These are phyloP conservation scores for Rhagoletis pomonella DNA, from an alignment of 1,140 invertebrate species.

Conservation along the genomic window DNA sequence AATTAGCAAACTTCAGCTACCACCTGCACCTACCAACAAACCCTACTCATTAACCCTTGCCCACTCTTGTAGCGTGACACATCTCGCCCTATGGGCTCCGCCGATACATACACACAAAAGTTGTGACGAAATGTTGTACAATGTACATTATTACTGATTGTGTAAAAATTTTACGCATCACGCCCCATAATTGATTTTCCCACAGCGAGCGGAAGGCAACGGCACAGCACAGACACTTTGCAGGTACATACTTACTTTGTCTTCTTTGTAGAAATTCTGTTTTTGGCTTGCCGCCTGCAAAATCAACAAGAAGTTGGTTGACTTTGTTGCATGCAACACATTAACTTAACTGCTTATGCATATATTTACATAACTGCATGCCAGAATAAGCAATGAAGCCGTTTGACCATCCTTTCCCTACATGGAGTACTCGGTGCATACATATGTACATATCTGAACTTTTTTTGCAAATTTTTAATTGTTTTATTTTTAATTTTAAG, in stretches of 20 bases:
- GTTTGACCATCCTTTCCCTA: too few species aligned
- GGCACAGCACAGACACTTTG: not conserved
- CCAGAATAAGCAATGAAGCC: too few species aligned
- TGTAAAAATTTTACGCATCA: conserved; percentile 43
- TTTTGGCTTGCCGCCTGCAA: not conserved
- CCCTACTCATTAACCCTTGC: not conserved
- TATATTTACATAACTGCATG: too few species aligned
- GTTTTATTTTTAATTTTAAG: too few species aligned
- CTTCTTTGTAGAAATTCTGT: not conserved
- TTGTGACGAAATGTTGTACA: conserved; percentile 33
- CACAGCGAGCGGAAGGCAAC: too few species aligned
- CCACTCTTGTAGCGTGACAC: too few species aligned
- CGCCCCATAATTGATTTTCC: conserved; percentile 8
- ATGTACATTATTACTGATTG: not conserved
- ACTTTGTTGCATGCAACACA: conserved; percentile 18
- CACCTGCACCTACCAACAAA: not conserved
- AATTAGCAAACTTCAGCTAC: conserved; percentile 2
- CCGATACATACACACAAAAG: not conserved
- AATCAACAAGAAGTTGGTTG: not conserved
- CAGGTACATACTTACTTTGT: not conserved
- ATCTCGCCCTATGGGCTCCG: not conserved
- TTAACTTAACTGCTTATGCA: not conserved
- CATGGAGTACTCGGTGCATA: too few species aligned
- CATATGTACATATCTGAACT: too few species aligned
- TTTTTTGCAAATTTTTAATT: too few species aligned